Evolutionary conservation across 1,140 invertebrate genomes (phyloP), one percentile per base, ranked within the genome.

Genomic region (Meteorus sp.): DNA sequence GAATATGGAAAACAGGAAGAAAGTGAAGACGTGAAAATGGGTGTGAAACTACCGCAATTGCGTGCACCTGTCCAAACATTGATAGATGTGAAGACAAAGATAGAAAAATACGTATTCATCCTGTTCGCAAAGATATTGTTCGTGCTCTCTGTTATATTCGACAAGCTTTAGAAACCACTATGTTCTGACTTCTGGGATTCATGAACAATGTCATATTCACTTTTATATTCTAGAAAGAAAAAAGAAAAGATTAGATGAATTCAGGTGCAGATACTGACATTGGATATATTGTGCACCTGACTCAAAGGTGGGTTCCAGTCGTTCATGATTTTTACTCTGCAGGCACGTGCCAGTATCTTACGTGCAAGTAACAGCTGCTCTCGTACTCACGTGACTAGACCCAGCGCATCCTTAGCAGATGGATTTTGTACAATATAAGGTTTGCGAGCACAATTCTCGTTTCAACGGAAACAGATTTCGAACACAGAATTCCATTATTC

Each of bases 401-500:
- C n/a, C n/a, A n/a, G 47, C 25, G 19, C 27, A 50, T 50, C 47
- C 11, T n/a, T 19, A 33, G 47, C 47, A 50, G 47, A 50, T 50
- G 47, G 47, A 50, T 33, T 29, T 29, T 13, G 23, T 19, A 9
- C 27, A 29, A 9, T 29, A n/a, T 29, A 9, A 29, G 27, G 4
- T 29, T 29, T 9, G 27, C n/a, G n/a, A 43, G 41, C 22, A 20
- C 22, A 7, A 43, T 1, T 39, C 17, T 39, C 6, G 6, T 39
- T 39, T 39, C 17, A n/a, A n/a, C n/a, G n/a, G n/a, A n/a, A n/a
- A n/a, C n/a, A n/a, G n/a, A n/a, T n/a, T n/a, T n/a, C n/a, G n/a
- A n/a, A n/a, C 11, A 39, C 17, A 39, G 6, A 39, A 39, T 39
- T 39, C 6, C 11, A 39, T 1, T 13, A 15, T 39, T 39, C 17